Conservation (phyloP, 1,140 invertebrate species). For the Linepithema humile region DNA sequence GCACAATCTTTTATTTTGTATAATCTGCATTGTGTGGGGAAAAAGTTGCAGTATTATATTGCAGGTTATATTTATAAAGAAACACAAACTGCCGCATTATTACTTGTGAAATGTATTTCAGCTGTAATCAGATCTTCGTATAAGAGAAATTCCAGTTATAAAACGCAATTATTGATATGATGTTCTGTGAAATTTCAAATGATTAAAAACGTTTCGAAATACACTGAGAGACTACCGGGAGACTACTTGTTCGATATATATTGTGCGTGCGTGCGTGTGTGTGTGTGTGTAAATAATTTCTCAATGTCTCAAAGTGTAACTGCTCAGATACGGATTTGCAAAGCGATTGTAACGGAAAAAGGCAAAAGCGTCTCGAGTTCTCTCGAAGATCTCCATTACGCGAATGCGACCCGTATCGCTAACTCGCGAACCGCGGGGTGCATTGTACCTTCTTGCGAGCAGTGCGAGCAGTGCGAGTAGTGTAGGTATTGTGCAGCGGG, state of each 20-base stretch:
- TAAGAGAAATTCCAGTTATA: not conserved
- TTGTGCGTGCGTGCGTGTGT: no score
- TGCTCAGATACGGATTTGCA: constrained; percentile 1
- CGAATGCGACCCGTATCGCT: constrained; percentile 4
- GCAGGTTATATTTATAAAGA: not conserved
- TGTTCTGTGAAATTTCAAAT: no score
- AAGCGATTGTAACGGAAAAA: not conserved
- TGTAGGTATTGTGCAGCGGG: constrained; percentile 35
- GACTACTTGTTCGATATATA: no score
- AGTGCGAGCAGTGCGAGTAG: no score
- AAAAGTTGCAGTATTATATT: not conserved
- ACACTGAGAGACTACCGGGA: no score
- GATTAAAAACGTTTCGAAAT: no score
- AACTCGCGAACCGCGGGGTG: constrained; percentile 32
- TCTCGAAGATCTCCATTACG: constrained; percentile 25
- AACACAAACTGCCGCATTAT: not conserved
- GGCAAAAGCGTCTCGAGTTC: not conserved
- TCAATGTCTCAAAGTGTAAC: no score
- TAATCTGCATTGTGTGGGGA: not conserved
- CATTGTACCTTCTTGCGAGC: constrained; percentile 20
- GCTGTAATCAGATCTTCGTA: not conserved
- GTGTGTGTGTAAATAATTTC: no score
- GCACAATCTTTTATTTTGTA: not conserved
- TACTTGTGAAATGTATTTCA: not conserved
- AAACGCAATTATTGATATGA: no score